Evolutionary conservation across 2,888 invertebrate genomes (phyloP).

Genomic region (Gari tellinella): DNA sequence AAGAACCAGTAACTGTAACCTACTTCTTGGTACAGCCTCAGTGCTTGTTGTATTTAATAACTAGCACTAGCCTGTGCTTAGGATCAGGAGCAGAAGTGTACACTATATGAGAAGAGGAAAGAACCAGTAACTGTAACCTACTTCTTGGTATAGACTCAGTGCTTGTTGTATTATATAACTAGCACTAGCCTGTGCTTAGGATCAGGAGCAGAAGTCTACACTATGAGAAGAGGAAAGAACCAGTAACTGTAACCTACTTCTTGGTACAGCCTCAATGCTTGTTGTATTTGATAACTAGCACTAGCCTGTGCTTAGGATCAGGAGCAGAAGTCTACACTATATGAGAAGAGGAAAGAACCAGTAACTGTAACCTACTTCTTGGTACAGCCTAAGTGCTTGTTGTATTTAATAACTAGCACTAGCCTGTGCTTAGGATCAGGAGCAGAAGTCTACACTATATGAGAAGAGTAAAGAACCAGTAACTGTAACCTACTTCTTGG

Average conservation of each 20-base stretch:
- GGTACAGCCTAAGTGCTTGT: neutral
- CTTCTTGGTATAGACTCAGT: neutral
- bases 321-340: neutral
- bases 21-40: conserved; percentile 21
- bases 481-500: neutral
- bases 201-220: neutral
- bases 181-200: conserved; percentile 8
- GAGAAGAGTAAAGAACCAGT: too few species aligned
- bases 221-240: neutral
- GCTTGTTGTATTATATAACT: neutral
- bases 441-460: too few species aligned
- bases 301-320: conserved; percentile 3
- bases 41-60: conserved; percentile 25
- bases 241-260: too few species aligned
- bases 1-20: neutral
- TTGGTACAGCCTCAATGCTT: too few species aligned
- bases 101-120: neutral
- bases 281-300: neutral
- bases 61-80: conserved; percentile 36
- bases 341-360: neutral
- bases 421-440: too few species aligned
- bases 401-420: too few species aligned
- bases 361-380: neutral
- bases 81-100: conserved; percentile 6
- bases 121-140: neutral